Base-by-base conservation (phyloP, 2,113 vertebrate genomes). In the Hiodon tergisus region DNA sequence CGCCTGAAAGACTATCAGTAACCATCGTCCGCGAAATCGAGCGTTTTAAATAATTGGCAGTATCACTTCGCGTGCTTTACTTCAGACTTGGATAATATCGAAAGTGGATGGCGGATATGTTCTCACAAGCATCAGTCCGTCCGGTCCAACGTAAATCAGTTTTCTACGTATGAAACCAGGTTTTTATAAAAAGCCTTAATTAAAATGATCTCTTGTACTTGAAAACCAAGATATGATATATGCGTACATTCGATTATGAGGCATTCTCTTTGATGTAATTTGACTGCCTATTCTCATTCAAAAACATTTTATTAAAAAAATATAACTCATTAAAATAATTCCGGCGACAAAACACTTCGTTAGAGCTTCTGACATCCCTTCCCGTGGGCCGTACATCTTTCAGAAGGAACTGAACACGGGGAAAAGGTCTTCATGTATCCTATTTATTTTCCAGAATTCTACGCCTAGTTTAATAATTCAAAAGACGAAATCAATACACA, bases 401-500 rank as follows among this genome's bases (percentile, higher is more conserved):
- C 52, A 46, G 9, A 10, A 13, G 7, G 47, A 51, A 50, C 9
- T 11, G 3, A 7, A 14, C 6, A 5, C 52, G 53, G 17, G 50
- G 10, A 4, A 55, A 17, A 54, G 46, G 31, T 48, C 54, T 16
- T 65, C 52, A 10, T 54, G 51, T 47, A 47, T 11, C 31, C 46
- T 31, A 31, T 51, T n/a, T 48, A 61, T 73, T n/a, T n/a, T n/a
- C n/a, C n/a, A n/a, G n/a, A n/a, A n/a, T n/a, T 17, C 54, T 47
- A 65, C 50, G 63, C 63, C 11, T 4, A 73, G 51, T 73, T 52
- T 52, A 31, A 10, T 54, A 55, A 70, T n/a, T 70, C 51, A 14
- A 55, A 73, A 11, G 65, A 61, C 47, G 3, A 31, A 60, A 73
- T 10, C 72, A 31, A 8, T 55, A 55, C n/a, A 46, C 17, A 57